These are phyloP conservation scores for Rachycentron canadum DNA, from an alignment of 2,797 vertebrate species.

Conservation along the genomic window DNA sequence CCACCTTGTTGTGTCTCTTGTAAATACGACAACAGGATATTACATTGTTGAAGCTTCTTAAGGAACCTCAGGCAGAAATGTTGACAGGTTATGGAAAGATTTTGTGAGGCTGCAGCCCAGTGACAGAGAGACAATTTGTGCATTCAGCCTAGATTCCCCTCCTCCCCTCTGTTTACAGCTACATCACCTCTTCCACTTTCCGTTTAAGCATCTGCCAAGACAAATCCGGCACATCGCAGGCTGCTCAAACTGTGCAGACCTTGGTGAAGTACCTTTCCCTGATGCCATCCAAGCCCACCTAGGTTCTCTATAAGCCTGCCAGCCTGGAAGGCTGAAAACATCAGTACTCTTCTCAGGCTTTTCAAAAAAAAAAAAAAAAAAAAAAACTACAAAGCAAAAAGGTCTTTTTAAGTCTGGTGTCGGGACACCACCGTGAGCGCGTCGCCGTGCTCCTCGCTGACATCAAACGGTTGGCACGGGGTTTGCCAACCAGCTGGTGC, in stretches of 20 bases:
- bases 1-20: background rate
- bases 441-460: conserved; percentile 55
- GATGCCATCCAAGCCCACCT: conserved; percentile 39
- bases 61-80: background rate
- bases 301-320: conserved; percentile 22
- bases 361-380: conserved; percentile 30
- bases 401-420: conserved; percentile 60
- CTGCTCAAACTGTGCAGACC: conserved; percentile 47
- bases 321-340: conserved; percentile 51
- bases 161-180: conserved; percentile 49
- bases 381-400: conserved; percentile 62
- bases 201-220: conserved; percentile 53
- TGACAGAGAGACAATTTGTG: conserved; percentile 40
- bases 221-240: conserved; percentile 46
- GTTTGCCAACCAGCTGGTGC: conserved; percentile 71
- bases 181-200: conserved; percentile 44
- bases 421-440: conserved; percentile 26
- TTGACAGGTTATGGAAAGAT: background rate
- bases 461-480: conserved; percentile 79
- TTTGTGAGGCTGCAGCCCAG: conserved; percentile 22
- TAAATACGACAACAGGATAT: background rate
- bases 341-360: conserved; percentile 28
- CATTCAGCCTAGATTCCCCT: conserved; percentile 12
- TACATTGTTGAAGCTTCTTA: too few relatives aligned
- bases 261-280: conserved; percentile 22